Conservation (phyloP, 2,113 vertebrate species). For the Odocoileus virginianus region DNA sequence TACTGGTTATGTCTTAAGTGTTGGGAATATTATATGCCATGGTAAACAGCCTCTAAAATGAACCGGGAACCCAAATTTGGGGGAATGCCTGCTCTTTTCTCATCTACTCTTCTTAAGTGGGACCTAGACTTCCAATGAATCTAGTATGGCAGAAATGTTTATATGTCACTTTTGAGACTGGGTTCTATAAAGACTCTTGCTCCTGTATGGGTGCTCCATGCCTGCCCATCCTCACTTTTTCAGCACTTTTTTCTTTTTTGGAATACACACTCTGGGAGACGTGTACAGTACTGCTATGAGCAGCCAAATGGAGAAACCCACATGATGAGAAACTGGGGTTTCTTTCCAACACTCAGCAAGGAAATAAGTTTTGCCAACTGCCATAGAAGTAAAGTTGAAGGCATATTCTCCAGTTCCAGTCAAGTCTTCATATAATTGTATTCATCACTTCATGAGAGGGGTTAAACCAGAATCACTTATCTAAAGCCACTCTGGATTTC, state of each 20-base stretch:
- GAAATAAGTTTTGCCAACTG: background rate
- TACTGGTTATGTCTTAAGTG: background rate
- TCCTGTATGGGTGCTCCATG: background rate
- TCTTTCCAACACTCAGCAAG: background rate
- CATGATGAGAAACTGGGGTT: background rate
- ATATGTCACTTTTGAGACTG: background rate
- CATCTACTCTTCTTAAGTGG: background rate
- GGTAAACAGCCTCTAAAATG: background rate
- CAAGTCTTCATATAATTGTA: background rate
- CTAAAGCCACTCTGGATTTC: background rate
- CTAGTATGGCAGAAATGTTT: background rate
- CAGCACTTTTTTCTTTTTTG: background rate
- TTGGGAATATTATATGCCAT: background rate
- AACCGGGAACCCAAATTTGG: background rate
- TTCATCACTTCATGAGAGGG: background rate
- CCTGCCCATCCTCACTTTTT: background rate
- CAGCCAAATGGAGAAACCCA: background rate
- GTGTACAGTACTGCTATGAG: background rate
- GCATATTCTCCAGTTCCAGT: background rate
- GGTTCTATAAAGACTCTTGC: background rate
- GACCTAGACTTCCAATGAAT: background rate
- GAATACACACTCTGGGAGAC: background rate
- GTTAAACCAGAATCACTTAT: background rate
- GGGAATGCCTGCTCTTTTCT: background rate
- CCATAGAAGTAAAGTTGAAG: background rate